Base-by-base conservation (phyloP, 2,113 vertebrate species). In the Protobothrops mucrosquamatus region DNA sequence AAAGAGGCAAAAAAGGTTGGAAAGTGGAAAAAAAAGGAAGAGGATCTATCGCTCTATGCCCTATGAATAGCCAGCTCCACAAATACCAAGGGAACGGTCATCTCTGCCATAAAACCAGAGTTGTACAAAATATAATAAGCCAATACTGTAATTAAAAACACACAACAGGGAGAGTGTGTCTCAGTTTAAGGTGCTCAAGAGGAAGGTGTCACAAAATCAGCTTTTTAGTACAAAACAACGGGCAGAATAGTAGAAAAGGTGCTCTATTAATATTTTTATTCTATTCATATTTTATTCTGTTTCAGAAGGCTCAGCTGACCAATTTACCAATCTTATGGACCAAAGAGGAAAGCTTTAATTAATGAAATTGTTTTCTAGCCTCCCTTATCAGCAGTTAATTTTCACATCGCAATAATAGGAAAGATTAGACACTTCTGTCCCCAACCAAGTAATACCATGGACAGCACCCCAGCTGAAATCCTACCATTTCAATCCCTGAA, bases 1-100 rank as follows among this genome's bases (percentile, higher is more conserved):
- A 97, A 97, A 97, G 4, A 97, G 4, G 10, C 94, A 89, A 95
- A 95, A 48, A 48, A 81, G 18, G 20, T 81, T 43, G 74, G 7
- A 22, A 81, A 81, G 74, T 81, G 74, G 2, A 9, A 81, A 23
- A 81, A 34, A 34, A 57, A 57, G 20, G 34, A 20, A 39, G 6
- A 56, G 14, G 55, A 22, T 9, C 74, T 4, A 43, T 81, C 10
- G 12, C 43, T 26, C 46, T 15, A 2, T 51, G 43, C 24, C 85
- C 24, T 24, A 14, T 87, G 26, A 26, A 87, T 26, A 2, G 11
- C 46, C 43, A 14, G 24, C 43, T 51, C 85, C 12, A 12, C 48
- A 51, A 86, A 51, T 48, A 26, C 4, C 10, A 86, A 9, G 4
- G 4, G 23, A 23, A 11, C 7, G 29, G 43, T 12, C 12, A 14